Evolutionary conservation across 2,113 vertebrate species (phyloP).

Genomic region (Electrona antarctica): DNA sequence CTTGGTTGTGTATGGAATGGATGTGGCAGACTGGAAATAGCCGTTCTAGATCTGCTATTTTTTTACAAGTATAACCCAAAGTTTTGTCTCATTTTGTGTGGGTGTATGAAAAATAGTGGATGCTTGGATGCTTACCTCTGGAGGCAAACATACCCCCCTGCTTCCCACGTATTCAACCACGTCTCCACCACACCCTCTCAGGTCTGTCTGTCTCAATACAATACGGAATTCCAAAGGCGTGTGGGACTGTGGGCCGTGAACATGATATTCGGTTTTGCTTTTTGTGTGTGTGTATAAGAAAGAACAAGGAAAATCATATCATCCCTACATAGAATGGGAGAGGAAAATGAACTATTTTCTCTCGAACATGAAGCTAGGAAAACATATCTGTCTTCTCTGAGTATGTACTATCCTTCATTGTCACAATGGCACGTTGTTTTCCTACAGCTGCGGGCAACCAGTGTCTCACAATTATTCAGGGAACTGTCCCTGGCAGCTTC

Average conservation of each 20-base stretch:
- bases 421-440: slow-evolving; percentile 31
- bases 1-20: too few species aligned
- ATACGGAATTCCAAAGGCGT: neutral
- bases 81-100: too few species aligned
- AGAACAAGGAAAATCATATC: neutral
- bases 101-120: too few species aligned
- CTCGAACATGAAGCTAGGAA: slow-evolving; percentile 7
- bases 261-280: neutral
- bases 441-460: slow-evolving; percentile 27
- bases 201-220: neutral
- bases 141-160: too few species aligned
- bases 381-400: neutral
- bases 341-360: slow-evolving; percentile 16
- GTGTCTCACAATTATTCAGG: slow-evolving; percentile 33
- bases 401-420: slow-evolving; percentile 30
- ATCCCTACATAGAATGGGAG: slow-evolving; percentile 24
- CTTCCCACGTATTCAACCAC: too few species aligned
- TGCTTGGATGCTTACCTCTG: too few species aligned
- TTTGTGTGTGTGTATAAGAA: neutral
- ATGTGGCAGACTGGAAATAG: too few species aligned
- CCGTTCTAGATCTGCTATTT: too few species aligned
- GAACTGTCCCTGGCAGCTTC: slow-evolving; percentile 11
- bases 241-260: neutral
- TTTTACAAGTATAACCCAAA: too few species aligned
- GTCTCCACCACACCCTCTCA: too few species aligned